These are phyloP conservation scores for Aspidiotus rigidus DNA, from an alignment of 2,888 invertebrate genomes.

Conservation along the genomic window DNA sequence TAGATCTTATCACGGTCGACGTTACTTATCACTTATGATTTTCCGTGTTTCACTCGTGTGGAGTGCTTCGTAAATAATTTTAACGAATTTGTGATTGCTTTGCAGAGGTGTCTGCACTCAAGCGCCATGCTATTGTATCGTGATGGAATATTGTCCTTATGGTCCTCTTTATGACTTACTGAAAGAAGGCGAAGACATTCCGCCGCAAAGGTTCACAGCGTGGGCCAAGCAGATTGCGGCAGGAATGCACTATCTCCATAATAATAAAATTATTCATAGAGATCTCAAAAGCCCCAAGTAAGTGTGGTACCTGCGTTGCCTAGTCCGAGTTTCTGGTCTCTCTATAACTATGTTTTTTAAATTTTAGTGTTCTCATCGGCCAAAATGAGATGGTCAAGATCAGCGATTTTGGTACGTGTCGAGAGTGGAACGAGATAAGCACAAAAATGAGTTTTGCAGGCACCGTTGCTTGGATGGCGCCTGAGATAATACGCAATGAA, in stretches of 20 bases:
- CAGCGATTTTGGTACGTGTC: conserved; percentile 93
- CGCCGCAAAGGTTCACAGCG: conserved; percentile 74
- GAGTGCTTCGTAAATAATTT: no score
- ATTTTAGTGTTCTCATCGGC: conserved; percentile 69
- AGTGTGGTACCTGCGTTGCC: conserved; percentile 44
- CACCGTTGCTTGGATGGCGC: conserved; percentile 99
- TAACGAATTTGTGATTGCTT: conserved; percentile 36
- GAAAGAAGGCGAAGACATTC: conserved; percentile 67
- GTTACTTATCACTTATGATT: no score
- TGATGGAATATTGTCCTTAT: conserved; percentile 97
- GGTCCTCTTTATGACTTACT: conserved; percentile 89
- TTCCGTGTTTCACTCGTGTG: no score
- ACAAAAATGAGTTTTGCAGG: conserved; percentile 97
- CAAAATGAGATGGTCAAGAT: conserved; percentile 79
- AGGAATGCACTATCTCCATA: conserved; percentile 94
- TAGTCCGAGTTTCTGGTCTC: not conserved
- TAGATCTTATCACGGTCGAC: no score
- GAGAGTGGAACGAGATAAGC: conserved; percentile 89
- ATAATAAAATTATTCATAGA: conserved; percentile 92
- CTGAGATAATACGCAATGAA: conserved; percentile 93
- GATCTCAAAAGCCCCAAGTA: conserved; percentile 99
- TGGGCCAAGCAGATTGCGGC: conserved; percentile 94
- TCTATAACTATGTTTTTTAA: not conserved
- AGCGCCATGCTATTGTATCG: conserved; percentile 83
- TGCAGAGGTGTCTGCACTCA: conserved; percentile 84